Conservation (phyloP, 2,113 vertebrate genomes). For the Siniperca chuatsi region DNA sequence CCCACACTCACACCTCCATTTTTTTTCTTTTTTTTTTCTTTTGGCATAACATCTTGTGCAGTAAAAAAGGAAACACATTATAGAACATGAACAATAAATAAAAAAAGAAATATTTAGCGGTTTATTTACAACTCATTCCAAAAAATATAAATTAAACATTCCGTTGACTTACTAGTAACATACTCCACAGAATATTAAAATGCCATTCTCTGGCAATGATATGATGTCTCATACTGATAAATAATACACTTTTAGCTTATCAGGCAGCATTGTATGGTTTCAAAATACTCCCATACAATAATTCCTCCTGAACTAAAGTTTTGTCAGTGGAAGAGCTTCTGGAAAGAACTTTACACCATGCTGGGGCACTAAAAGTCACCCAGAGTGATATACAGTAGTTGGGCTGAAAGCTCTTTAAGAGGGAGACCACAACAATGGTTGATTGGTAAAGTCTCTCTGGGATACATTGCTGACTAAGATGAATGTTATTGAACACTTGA, state of each 20-base stretch:
- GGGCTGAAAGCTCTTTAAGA: conserved; percentile 8
- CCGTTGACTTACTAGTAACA: conserved; percentile 78
- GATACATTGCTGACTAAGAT: background rate
- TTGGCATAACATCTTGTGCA: conserved; percentile 86
- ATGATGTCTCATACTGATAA: conserved; percentile 36
- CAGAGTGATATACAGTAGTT: background rate
- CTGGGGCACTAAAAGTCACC: background rate
- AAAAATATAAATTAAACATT: conserved; percentile 86
- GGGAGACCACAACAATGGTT: background rate
- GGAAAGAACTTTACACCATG: background rate
- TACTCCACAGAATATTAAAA: conserved; percentile 64
- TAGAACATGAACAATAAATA: conserved; percentile 90
- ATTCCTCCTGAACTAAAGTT: background rate
- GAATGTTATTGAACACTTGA: background rate
- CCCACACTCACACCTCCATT: conserved; percentile 59
- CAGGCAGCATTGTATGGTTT: background rate
- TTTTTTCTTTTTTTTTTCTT: conserved; percentile 30
- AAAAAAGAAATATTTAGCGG: conserved; percentile 86
- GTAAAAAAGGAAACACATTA: conserved; percentile 89
- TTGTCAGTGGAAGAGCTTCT: background rate
- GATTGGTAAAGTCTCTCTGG: background rate
- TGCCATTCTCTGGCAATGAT: conserved; percentile 49
- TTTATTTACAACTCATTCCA: conserved; percentile 92
- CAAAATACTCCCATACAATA: background rate
- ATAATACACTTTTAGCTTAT: conserved; percentile 32